These are phyloP conservation scores for Parapsyche elsis DNA, from an alignment of 1,140 invertebrate genomes.

Conservation along the genomic window DNA sequence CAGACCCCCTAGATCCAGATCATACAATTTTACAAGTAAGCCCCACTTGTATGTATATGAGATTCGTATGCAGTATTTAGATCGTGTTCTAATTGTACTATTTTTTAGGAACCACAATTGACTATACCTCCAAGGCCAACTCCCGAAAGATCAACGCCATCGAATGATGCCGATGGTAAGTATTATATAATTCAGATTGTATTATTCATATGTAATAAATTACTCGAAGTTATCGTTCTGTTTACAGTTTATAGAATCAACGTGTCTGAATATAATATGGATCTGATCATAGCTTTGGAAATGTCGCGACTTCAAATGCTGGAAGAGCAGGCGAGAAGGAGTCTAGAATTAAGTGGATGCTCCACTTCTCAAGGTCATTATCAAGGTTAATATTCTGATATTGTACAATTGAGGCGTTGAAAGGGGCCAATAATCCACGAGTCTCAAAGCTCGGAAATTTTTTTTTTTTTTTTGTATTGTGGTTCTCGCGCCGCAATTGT, in stretches of 20 bases:
- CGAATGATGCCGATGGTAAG: conserved; percentile 52
- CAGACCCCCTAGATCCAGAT: conserved; percentile 48
- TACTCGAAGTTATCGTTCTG: no score
- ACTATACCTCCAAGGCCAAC: conserved; percentile 41
- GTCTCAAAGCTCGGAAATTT: no score
- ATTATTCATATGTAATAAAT: background rate
- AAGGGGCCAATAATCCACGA: background rate
- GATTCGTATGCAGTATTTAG: background rate
- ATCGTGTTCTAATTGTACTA: background rate
- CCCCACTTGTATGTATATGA: background rate
- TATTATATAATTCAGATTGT: background rate
- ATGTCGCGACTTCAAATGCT: conserved; percentile 79
- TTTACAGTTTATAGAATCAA: conserved; percentile 57
- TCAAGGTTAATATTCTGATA: background rate
- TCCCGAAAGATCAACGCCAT: conserved; percentile 40
- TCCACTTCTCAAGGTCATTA: conserved; percentile 38
- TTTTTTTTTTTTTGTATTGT: conserved; percentile 6
- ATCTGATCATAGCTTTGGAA: conserved; percentile 76
- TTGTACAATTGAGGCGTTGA: background rate
- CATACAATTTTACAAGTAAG: conserved; percentile 46
- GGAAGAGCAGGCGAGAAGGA: conserved; percentile 63
- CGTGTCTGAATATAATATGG: conserved; percentile 71
- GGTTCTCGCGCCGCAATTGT: no score
- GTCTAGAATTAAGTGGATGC: conserved; percentile 35
- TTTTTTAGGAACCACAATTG: conserved; percentile 46